A percentile compares a stretch with the other conserved stretches of the same genome.
These are phyloP conservation scores for Acleris sparsana DNA, from an alignment of 2,888 invertebrate species.

Conservation along the genomic window DNA sequence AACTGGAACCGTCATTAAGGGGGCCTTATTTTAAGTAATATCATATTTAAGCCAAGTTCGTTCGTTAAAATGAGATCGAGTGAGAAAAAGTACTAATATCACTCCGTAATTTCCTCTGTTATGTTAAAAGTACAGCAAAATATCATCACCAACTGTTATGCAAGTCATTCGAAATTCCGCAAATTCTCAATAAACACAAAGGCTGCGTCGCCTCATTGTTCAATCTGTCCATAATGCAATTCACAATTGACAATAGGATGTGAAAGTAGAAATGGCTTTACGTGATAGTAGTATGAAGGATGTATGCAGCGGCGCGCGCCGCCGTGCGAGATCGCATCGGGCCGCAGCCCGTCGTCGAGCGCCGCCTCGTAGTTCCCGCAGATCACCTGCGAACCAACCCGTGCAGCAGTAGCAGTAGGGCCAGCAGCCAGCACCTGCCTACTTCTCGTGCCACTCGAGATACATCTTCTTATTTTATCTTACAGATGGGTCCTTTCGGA, in stretches of 20 bases:
- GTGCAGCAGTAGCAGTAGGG: too few relatives aligned
- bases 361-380: conserved; percentile 68
- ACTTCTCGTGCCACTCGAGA: too few relatives aligned
- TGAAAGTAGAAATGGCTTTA: conserved; percentile 50
- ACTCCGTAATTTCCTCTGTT: too few relatives aligned
- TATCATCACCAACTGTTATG: conserved; percentile 42
- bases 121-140: conserved; percentile 5
- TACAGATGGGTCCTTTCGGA: too few relatives aligned
- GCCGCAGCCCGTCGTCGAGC: conserved; percentile 56
- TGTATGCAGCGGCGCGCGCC: conserved; percentile 67
- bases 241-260: conserved; percentile 34
- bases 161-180: conserved; percentile 50
- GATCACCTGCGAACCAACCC: conserved; percentile 55
- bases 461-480: too few relatives aligned
- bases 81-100: too few relatives aligned
- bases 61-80: too few relatives aligned
- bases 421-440: too few relatives aligned
- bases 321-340: conserved; percentile 57
- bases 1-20: too few relatives aligned
- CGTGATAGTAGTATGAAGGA: conserved; percentile 76
- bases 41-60: too few relatives aligned
- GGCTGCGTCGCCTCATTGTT: conserved; percentile 30
- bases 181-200: conserved; percentile 45
- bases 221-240: conserved; percentile 15
- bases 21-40: too few relatives aligned